These are phyloP conservation scores for Meteorus colon DNA, from an alignment of 2,888 invertebrate species.

Conservation along the genomic window DNA sequence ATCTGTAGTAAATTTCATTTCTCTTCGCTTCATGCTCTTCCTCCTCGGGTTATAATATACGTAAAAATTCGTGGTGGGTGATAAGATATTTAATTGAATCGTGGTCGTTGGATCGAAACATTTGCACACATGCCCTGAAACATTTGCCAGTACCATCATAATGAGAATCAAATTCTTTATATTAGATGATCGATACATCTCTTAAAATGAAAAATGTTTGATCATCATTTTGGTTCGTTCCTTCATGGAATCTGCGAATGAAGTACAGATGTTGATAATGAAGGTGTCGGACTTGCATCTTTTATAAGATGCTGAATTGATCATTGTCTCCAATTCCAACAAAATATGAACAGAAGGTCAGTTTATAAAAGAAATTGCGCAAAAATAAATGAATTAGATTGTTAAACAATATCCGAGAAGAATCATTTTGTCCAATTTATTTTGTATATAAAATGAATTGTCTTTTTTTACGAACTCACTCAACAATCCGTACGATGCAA, in stretches of 20 bases:
- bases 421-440: conserved; percentile 2
- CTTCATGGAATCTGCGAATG: neutral
- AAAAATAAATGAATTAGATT: neutral
- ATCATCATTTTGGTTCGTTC: neutral
- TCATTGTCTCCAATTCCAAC: neutral
- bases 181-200: too few species aligned
- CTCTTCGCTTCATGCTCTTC: neutral
- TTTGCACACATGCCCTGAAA: too few species aligned
- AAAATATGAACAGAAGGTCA: neutral
- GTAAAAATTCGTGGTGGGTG: conserved; percentile 9
- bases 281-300: neutral
- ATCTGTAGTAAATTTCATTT: neutral
- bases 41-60: neutral
- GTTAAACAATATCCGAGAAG: neutral
- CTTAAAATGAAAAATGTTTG: neutral
- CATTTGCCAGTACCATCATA: too few species aligned
- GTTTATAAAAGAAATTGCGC: neutral
- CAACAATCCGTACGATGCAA: neutral
- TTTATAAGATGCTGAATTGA: too few species aligned
- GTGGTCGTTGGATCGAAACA: conserved; percentile 12
- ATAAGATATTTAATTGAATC: neutral
- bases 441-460: conserved; percentile 5
- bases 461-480: neutral
- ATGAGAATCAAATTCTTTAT: too few species aligned
- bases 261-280: neutral